Evolutionary conservation across 2,888 invertebrate genomes (phyloP).

Genomic region (Pegoplata infirma): DNA sequence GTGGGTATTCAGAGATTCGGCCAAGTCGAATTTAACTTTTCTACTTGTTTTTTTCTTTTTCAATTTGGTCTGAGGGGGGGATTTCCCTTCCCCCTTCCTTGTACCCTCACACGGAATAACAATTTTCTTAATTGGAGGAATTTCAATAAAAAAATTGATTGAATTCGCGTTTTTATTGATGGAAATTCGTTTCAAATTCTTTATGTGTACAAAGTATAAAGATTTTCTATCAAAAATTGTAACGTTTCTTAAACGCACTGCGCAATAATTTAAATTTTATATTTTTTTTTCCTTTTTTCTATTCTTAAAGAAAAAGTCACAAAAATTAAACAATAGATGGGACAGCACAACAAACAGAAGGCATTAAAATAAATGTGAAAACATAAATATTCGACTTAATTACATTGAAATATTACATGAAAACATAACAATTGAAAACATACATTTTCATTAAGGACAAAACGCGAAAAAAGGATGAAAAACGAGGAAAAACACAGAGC

Average conservation of each 20-base stretch:
- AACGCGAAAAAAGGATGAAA: slow-evolving; percentile 41
- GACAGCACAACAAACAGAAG: slow-evolving; percentile 38
- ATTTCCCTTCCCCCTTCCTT: too few species aligned
- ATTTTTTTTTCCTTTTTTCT: neutral
- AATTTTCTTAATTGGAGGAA: too few species aligned
- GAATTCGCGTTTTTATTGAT: too few species aligned
- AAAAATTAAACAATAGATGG: neutral
- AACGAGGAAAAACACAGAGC: slow-evolving; percentile 30
- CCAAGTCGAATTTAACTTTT: too few species aligned
- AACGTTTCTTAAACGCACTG: neutral
- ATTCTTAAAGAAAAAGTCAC: neutral
- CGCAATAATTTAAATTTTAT: neutral
- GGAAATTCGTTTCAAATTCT: too few species aligned
- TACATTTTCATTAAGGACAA: slow-evolving; percentile 52
- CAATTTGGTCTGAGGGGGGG: too few species aligned
- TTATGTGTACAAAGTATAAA: too few species aligned
- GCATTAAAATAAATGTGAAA: slow-evolving; percentile 60
- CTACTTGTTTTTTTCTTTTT: too few species aligned
- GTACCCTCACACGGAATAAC: too few species aligned
- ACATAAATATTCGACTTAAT: slow-evolving; percentile 65
- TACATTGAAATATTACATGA: slow-evolving; percentile 58
- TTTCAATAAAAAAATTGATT: too few species aligned
- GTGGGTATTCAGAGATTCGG: too few species aligned
- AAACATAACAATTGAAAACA: slow-evolving; percentile 56
- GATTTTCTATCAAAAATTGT: too few species aligned